Evolutionary conservation across 2,797 vertebrate genomes (phyloP), one percentile per base, ranked within the genome.

Genomic region (Loriculus beryllinus): DNA sequence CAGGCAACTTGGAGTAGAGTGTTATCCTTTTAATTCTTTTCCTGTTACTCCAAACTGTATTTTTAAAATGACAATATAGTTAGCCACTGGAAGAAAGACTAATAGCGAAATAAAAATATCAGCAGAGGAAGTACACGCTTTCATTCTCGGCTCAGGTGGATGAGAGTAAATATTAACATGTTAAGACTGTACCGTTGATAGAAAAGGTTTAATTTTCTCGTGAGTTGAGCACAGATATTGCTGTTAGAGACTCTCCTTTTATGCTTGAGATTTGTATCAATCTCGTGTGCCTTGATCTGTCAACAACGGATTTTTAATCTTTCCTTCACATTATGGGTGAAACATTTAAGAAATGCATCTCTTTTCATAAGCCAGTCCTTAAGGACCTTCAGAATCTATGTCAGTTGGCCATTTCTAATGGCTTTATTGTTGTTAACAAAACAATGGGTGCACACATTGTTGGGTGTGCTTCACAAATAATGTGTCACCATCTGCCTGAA

Each of bases 1-100:
- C 81, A 87, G 95, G 95, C 97, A 98, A 97, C 96, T 97, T 96
- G 82, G 96, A 97, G 96, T 86, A 95, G 94, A 96, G 60, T 94
- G 94, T 91, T 97, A 94, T 78, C 95, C 95, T 96, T 95, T 90
- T 90, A 82, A 91, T 95, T 93, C 69, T 54, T 95, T 94, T 97
- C 63, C 85, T 85, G 54, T 95, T 97, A 63, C 68, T 92, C 2
- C 2, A 80, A 87, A 92, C 70, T 74, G 15, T 80, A 78, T 93
- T 97, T 97, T 89, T 60, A 84, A 93, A 95, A 93, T 88, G 83
- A 89, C 56, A 64, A 20, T 76, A 47, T 39, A 84, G 78, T 88
- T 95, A 96, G 57, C 63, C 82, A 77, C 42, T 94, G 88, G 92
- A 97, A 80, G 33, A 70, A 87, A 90, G 48, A 87, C 80, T 95